Base-by-base conservation (phyloP, 37 sponge, comb jelly and placozoan species). In the Geodia barretti region DNA sequence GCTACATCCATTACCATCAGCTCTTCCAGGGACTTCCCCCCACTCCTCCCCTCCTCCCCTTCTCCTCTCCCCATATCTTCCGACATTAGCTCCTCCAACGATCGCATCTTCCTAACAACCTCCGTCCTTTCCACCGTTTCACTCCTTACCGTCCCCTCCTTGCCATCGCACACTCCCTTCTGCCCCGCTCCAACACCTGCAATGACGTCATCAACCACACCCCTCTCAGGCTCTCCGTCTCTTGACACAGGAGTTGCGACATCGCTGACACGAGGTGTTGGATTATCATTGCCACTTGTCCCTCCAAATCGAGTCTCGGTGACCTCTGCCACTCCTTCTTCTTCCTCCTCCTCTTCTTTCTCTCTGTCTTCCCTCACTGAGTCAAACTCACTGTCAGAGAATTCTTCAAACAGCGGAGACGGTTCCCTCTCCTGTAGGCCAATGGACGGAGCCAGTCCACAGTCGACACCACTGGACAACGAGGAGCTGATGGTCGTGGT, bases 321-420 rank as follows among this genome's bases (percentile, higher is more conserved):
- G 60, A 20, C 19, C 60, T 14, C 19, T 28, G 68, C 4, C 54
- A 73, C 7, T 28, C 25, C 32, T 5, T 17, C 62, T n/a, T 8
- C 61, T 23, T 4, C 38, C 36, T 33, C 30, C 17, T 2, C 36
- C 28, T 14, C 66, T 17, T 35, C 67, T 42, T 4, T 9, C 40
- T 3, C 26, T 5, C 67, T 11, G 17, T 24, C 26, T 24, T 29
- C 20, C 33, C 42, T 62, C 28, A 14, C 5, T 62, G 41, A 35
- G 14, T 76, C 79, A 77, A 90, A 85, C 34, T 84, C 85, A 39
- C 64, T 79, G 39, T 90, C 91, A 0, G 91, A 85, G 36, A 90
- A 76, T 20, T 85, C 86, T 11, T 90, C 86, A 85, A 89, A 89
- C 31, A 90, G 74, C 1, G 90, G 85, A 38, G 90, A 90, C n/a